A percentile compares a stretch with the other conserved stretches of the same genome.
Evolutionary conservation across 2,888 invertebrate species (phyloP).

Genomic region (Drosophila merina): DNA sequence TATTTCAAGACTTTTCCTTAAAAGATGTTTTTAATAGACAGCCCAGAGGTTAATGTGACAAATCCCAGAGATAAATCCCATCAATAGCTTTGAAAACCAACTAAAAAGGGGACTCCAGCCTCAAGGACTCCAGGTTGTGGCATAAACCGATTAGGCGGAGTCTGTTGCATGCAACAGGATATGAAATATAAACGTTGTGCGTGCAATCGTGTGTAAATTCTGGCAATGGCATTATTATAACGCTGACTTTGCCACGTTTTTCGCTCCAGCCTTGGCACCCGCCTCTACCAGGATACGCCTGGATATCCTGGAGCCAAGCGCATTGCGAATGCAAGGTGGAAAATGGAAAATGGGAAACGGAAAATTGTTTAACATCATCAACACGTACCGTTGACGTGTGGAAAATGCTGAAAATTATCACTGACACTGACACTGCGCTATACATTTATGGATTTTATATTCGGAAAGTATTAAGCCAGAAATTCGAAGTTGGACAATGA

Average conservation of each 20-base stretch:
- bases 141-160: constrained; percentile 20
- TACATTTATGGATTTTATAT: constrained; percentile 3
- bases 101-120: neutral
- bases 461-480: neutral
- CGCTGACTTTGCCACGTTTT: constrained; percentile 11
- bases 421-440: constrained; percentile 19
- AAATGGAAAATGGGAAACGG: constrained; percentile 12
- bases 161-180: constrained; percentile 51
- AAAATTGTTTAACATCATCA: constrained; percentile 64
- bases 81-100: neutral
- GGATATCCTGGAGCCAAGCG: neutral
- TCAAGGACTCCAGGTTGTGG: neutral
- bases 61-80: neutral
- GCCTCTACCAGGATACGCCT: neutral
- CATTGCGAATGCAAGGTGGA: neutral
- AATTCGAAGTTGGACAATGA: constrained; percentile 50
- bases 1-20: no score
- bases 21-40: no score
- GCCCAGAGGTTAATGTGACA: neutral
- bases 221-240: constrained; percentile 43
- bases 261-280: neutral
- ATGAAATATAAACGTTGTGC: constrained; percentile 49
- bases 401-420: constrained; percentile 51
- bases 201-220: constrained; percentile 49
- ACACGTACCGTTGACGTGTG: constrained; percentile 67